phyloP scores from a whole-genome alignment of 2,888 invertebrate species.

The Mantis religiosa region DNA sequence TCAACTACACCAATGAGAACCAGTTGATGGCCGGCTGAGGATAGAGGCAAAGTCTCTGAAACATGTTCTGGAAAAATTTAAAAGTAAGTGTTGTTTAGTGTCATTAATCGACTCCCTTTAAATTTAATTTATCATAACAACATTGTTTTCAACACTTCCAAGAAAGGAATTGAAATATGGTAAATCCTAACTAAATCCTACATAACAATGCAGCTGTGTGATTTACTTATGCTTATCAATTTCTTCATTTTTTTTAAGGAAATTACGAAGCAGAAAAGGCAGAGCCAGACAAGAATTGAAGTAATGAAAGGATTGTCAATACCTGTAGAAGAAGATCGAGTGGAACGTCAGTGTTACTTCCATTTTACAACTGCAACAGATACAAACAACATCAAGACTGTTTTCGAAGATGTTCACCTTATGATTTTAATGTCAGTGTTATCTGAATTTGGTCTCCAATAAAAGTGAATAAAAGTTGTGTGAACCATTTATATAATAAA shows the following conservation, averaged over 20 bases:
- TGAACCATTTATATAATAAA: no score
- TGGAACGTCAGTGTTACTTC: constrained; percentile 59
- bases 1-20: no score
- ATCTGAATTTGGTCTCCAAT: neutral
- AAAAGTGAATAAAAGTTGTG: neutral
- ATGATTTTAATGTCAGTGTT: constrained; percentile 47
- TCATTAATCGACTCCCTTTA: no score
- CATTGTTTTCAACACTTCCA: no score
- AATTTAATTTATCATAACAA: no score
- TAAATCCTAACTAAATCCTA: no score
- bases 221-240: neutral
- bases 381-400: constrained; percentile 66
- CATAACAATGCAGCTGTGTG: neutral
- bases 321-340: constrained; percentile 44
- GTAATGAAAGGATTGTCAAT: constrained; percentile 44
- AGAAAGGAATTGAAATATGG: no score
- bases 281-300: neutral
- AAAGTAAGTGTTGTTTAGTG: no score
- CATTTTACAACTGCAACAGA: constrained; percentile 74
- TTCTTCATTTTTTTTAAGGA: constrained; percentile 29
- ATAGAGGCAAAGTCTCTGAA: no score
- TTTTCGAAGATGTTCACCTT: constrained; percentile 69
- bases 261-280: constrained; percentile 27
- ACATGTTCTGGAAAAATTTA: no score
- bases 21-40: no score